A percentile compares a stretch with the other conserved stretches of the same genome.
phyloP scores from a whole-genome alignment of 1,140 invertebrate species.

The Penaeus indicus region DNA sequence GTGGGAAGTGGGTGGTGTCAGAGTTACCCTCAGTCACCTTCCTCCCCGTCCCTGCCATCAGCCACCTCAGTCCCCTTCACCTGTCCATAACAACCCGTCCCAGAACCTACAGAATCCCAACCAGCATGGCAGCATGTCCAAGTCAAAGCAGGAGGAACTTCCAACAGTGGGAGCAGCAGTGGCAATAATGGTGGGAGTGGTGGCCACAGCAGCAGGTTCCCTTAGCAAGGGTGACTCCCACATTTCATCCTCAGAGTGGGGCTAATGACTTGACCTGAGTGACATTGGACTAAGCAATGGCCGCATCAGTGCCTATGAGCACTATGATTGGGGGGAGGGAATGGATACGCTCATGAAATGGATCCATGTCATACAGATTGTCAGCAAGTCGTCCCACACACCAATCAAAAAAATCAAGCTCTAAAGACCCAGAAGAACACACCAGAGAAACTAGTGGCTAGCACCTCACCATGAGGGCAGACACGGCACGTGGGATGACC shows the following conservation, averaged over 20 bases:
- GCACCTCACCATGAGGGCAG: constrained; percentile 12
- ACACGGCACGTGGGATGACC: constrained; percentile 29
- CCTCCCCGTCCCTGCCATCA: constrained; percentile 28
- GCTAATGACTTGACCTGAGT: constrained; percentile 49
- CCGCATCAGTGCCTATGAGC: constrained; percentile 51
- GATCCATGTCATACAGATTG: constrained; percentile 33
- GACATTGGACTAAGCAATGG: constrained; percentile 51
- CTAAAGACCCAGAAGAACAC: constrained; percentile 49
- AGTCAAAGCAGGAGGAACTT: background rate
- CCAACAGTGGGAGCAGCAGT: constrained; percentile 17
- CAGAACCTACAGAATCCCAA: background rate
- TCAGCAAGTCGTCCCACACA: constrained; percentile 50
- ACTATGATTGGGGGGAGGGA: constrained; percentile 59
- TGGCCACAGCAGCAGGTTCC: background rate
- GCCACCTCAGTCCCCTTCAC: constrained; percentile 8
- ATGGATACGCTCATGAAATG: constrained; percentile 29
- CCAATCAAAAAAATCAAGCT: constrained; percentile 35
- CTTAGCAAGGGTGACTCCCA: constrained; percentile 18
- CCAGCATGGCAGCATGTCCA: constrained; percentile 7
- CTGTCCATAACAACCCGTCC: too few species aligned
- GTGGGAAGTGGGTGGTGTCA: constrained; percentile 7
- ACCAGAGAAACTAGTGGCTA: constrained; percentile 35
- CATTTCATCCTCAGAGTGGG: constrained; percentile 37
- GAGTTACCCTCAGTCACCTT: constrained; percentile 29
- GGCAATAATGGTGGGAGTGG: constrained; percentile 13